Evolutionary conservation across 2,888 invertebrate species (phyloP).

Genomic region (Argynnis bischoffii): DNA sequence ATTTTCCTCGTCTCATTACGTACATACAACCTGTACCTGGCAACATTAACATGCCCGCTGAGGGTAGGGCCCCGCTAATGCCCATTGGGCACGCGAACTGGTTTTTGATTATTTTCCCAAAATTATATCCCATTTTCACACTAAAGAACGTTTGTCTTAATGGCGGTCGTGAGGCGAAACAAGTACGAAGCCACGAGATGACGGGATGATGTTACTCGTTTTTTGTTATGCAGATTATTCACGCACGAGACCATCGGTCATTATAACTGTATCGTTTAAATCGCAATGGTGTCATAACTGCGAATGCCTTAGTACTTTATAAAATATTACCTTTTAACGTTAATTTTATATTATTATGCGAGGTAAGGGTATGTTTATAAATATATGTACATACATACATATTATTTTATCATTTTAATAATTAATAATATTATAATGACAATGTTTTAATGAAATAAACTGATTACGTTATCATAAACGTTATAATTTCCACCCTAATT

Average conservation of each 20-base stretch:
- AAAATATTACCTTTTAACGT: background rate
- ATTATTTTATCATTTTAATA: too few relatives aligned
- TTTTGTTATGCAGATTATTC: conserved; percentile 33
- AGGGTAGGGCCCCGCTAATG: conserved; percentile 77
- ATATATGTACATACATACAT: background rate
- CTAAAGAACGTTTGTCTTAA: conserved; percentile 63
- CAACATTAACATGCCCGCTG: conserved; percentile 76
- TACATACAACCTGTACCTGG: conserved; percentile 75
- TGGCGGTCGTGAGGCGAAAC: conserved; percentile 70
- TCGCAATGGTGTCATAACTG: conserved; percentile 8
- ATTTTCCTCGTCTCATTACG: conserved; percentile 81
- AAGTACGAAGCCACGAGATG: conserved; percentile 54
- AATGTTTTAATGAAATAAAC: conserved; percentile 1
- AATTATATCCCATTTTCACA: conserved; percentile 82
- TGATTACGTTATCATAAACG: conserved; percentile 1
- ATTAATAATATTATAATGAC: too few relatives aligned
- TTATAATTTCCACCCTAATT: conserved; percentile 27
- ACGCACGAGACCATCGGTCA: conserved; percentile 23
- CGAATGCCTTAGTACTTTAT: conserved; percentile 1
- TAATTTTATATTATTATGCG: background rate
- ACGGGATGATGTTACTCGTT: conserved; percentile 38
- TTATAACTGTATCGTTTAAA: conserved; percentile 26
- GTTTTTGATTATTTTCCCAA: conserved; percentile 80
- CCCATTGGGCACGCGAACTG: conserved; percentile 77
- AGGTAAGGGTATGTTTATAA: background rate